Percentiles rank a stretch among this genome's conserved stretches.
Conservation (phyloP, 2,888 invertebrate genomes). For the Rotaria socialis region DNA sequence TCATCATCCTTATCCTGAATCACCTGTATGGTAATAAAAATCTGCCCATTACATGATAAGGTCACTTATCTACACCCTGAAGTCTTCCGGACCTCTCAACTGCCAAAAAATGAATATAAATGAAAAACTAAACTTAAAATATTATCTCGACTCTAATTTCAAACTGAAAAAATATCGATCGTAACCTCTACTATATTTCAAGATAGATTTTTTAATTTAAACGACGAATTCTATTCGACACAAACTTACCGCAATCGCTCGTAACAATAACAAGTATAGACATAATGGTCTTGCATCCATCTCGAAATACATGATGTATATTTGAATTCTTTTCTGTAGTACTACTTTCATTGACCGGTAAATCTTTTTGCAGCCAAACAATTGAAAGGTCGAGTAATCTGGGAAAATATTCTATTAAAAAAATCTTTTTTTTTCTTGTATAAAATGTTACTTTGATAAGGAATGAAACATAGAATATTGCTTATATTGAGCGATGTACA, state of each 20-base stretch:
- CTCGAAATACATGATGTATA: neutral
- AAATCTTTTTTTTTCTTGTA: neutral
- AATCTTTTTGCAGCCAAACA: neutral
- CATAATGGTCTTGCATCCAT: neutral
- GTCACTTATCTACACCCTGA: too few relatives aligned
- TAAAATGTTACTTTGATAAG: neutral
- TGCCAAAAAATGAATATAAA: too few relatives aligned
- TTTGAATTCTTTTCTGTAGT: neutral
- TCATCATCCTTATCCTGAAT: too few relatives aligned
- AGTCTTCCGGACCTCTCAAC: too few relatives aligned
- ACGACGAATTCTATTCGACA: too few relatives aligned
- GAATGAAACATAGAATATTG: constrained; percentile 26
- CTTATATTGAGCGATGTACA: neutral
- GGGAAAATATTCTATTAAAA: neutral
- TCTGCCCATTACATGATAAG: too few relatives aligned
- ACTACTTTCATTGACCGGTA: neutral
- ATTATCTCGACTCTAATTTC: too few relatives aligned
- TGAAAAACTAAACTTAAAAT: too few relatives aligned
- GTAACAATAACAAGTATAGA: constrained; percentile 19
- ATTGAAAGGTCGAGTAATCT: constrained; percentile 9
- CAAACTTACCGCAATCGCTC: neutral
- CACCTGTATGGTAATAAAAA: too few relatives aligned
- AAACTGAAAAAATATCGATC: too few relatives aligned
- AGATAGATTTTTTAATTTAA: too few relatives aligned
- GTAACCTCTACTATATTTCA: too few relatives aligned